A percentile compares a stretch with the other conserved stretches of the same genome.
Evolutionary conservation across 2,888 invertebrate genomes (phyloP).

Genomic region (Leptopterna dolabrata): DNA sequence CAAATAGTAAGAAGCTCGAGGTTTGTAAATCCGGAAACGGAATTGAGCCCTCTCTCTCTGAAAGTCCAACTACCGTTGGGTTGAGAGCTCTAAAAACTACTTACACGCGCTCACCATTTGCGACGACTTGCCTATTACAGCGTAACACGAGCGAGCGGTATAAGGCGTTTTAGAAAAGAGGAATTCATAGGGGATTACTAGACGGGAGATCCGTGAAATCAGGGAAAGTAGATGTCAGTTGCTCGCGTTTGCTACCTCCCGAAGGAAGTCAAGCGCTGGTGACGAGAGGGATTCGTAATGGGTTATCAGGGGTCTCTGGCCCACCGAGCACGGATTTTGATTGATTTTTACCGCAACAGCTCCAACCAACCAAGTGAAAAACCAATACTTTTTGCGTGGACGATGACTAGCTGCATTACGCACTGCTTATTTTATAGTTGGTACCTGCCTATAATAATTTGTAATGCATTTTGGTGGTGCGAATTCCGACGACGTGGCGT

Average conservation of each 20-base stretch:
- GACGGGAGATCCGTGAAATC: background rate
- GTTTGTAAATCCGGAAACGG: background rate
- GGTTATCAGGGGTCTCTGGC: background rate
- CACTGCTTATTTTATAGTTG: background rate
- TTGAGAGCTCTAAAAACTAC: background rate
- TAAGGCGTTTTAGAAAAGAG: background rate
- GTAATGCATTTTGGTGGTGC: too few species aligned
- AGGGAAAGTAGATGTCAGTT: slow-evolving; percentile 1
- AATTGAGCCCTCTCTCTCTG: background rate
- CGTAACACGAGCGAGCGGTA: background rate
- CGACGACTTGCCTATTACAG: background rate
- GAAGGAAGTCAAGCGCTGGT: background rate
- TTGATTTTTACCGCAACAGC: background rate
- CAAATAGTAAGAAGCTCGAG: too few species aligned
- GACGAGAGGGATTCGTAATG: background rate
- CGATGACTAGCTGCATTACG: too few species aligned
- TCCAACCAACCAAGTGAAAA: background rate
- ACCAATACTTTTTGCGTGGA: background rate
- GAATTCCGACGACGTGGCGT: too few species aligned
- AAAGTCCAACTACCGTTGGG: background rate
- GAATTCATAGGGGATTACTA: background rate
- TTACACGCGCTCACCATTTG: background rate
- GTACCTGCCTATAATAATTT: too few species aligned
- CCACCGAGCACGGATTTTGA: background rate
- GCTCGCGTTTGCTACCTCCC: background rate